phyloP scores from a whole-genome alignment of 2,888 invertebrate genomes.

The Rapana venosa region DNA sequence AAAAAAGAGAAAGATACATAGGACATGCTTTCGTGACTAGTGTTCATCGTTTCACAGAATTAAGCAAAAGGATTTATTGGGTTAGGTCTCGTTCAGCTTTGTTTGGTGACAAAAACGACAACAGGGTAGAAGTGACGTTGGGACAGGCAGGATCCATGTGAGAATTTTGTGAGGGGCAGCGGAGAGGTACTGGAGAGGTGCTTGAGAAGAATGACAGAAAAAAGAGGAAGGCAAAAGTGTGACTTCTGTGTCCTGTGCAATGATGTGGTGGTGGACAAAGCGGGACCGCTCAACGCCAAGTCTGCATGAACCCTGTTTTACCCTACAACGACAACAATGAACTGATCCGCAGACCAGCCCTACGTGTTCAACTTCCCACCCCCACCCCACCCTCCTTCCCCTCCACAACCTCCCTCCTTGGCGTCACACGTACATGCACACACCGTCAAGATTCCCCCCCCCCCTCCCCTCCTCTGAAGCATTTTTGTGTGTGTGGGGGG shows the following conservation, averaged over 20 bases:
- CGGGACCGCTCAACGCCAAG: neutral
- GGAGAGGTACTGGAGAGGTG: too few species aligned
- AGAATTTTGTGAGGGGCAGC: too few species aligned
- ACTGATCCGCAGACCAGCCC: neutral
- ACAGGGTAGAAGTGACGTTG: too few species aligned
- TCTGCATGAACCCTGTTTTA: neutral
- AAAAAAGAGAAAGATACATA: too few species aligned
- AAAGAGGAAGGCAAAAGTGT: slow-evolving; percentile 1
- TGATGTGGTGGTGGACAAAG: neutral
- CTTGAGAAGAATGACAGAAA: too few species aligned
- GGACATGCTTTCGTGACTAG: too few species aligned
- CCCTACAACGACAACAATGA: neutral
- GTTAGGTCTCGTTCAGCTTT: too few species aligned
- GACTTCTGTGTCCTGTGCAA: neutral
- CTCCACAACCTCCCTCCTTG: neutral
- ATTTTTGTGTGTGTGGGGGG: neutral
- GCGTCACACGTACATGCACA: neutral
- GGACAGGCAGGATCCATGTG: too few species aligned
- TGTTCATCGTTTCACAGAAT: too few species aligned
- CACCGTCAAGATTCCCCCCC: neutral
- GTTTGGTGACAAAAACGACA: too few species aligned
- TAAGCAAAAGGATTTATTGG: too few species aligned
- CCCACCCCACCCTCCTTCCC: neutral
- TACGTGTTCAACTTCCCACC: neutral
- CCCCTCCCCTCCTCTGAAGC: neutral